Conservation (phyloP, 2,888 invertebrate genomes). For the Troilus luridus region DNA sequence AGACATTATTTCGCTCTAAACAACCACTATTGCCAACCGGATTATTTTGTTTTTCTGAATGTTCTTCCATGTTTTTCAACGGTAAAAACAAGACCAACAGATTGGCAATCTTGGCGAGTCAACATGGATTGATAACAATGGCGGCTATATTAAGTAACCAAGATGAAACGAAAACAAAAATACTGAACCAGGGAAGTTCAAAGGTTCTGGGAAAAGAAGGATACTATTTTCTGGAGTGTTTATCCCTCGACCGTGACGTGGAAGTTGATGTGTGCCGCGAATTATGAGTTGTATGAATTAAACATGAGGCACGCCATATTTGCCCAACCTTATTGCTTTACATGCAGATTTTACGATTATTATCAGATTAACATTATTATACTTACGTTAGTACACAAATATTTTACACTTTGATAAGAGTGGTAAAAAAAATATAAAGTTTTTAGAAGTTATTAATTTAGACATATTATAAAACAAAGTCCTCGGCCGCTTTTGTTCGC, state of each 20-base stretch:
- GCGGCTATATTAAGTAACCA: neutral
- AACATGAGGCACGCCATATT: neutral
- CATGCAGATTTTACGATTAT: neutral
- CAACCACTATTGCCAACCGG: neutral
- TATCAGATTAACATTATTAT: neutral
- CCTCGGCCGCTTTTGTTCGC: too few relatives aligned
- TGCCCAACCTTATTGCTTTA: neutral
- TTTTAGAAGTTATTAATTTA: too few relatives aligned
- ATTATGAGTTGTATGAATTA: neutral
- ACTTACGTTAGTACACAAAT: too few relatives aligned
- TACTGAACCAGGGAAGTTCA: neutral
- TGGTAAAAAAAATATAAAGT: too few relatives aligned
- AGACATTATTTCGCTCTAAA: neutral
- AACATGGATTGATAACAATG: neutral
- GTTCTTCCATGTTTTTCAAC: neutral
- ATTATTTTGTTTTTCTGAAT: neutral
- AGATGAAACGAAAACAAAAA: neutral
- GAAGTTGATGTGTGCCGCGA: neutral
- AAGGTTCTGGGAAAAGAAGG: neutral
- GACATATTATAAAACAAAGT: too few relatives aligned
- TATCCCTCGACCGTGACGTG: neutral
- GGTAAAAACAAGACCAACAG: neutral
- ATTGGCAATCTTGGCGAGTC: neutral
- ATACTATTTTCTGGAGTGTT: neutral
- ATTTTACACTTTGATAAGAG: too few relatives aligned